Base-by-base conservation (phyloP, 1,140 invertebrate genomes). In the Gonioctena quinquepunctata region DNA sequence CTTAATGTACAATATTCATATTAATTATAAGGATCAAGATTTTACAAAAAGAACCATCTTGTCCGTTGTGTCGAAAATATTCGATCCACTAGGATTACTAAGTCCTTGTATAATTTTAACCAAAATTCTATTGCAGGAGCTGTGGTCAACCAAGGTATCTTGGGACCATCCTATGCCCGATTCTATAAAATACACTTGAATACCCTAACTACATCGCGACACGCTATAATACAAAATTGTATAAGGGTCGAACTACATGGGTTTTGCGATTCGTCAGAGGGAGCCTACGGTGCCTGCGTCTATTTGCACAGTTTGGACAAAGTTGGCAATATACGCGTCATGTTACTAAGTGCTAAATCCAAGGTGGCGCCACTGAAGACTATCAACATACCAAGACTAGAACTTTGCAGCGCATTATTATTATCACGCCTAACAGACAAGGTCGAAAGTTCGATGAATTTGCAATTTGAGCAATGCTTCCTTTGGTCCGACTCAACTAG, bases 281-380 rank as follows among this genome's bases (percentile, higher is more conserved):
- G 25, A 6, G 80, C 80, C 0, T 81, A 79, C 57, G 79, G 75
- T 7, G 77, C 80, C 25, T 75, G 76, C 6, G 54, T 81, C 7
- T 83, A 81, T 73, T 23, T 81, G 6, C 66, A 77, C 60, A 68
- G 68, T 0, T 60, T 56, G n/a, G 68, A 76, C 59, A 11, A 48
- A 33, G 27, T 66, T 18, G 62, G 68, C 2, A 27, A 73, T 2
- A 67, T 79, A 1, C 26, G 67, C 6, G 71, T 75, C 0, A 33
- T 23, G 13, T 64, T 83, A 13, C 3, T 83, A 0, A 76, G 66
- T 18, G 70, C 80, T 1, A 84, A 83, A 68, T 79, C 81, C 2
- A 60, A 70, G 27, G 77, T 84, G 2, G 78, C 83, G 1, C 82
- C 81, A 2, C 16, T 83, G 25, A 81, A 79, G 65, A 54, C 27